Base-by-base conservation (phyloP, 1,140 invertebrate genomes). In the Saxidomus purpurata region DNA sequence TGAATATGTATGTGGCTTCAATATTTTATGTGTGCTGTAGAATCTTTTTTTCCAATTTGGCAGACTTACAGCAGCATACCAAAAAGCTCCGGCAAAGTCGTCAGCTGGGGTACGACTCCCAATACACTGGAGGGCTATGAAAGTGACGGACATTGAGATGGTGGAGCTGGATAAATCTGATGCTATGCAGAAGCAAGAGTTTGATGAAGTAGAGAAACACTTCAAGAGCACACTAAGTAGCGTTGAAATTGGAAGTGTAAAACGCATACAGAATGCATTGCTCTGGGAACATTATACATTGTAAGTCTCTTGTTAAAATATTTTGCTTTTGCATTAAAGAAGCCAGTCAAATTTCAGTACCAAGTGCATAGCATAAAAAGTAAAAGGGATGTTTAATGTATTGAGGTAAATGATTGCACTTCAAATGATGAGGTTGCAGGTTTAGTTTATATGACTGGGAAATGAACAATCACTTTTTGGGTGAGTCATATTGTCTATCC, bases 221-320 rank as follows among this genome's bases (percentile, higher is more conserved):
- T 89, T 92, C 47, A 49, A 87, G n/a, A 43, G 25, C 13, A 76
- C 88, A 0, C 69, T 92, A 63, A 38, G 63, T 31, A 81, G 89
- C 40, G 76, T 55, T 28, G 67, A 80, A 17, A 87, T 92, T 52
- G 77, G 87, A 3, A 82, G 61, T 74, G 84, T 92, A 38, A 89
- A 89, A 36, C 84, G 91, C 11, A 71, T 92, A 0, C 90, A 92
- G 83, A 92, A 92, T 47, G 19, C 88, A 11, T 49, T 63, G 25
- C 76, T 92, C 47, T 92, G 91, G 91, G 85, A 89, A 28, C 88
- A 84, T 36, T 92, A 89, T 34, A 31, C 71, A 49, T 71, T 89
- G 91, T 91, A 74, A 86, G 91, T 87, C n/a, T 43, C 43, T 43
- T n/a, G n/a, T n/a, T n/a, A n/a, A n/a, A n/a, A n/a, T n/a, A n/a